phyloP scores from a whole-genome alignment of 2,797 vertebrate genomes.

The Neopelma chrysocephalum region DNA sequence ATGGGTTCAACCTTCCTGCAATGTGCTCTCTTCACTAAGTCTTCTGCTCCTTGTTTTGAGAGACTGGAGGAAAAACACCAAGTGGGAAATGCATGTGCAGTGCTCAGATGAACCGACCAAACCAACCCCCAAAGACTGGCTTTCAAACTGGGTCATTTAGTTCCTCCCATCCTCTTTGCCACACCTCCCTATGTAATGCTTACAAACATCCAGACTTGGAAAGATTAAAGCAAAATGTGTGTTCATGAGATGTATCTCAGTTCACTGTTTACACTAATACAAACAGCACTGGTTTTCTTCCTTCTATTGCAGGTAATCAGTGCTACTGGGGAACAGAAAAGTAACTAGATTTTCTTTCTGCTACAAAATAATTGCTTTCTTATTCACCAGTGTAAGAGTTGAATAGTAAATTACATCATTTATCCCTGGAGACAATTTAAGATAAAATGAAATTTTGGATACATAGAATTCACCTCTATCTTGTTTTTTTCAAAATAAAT shows the following conservation, averaged over 20 bases:
- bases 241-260: not conserved
- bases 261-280: not conserved
- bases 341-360: not conserved
- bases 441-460: not conserved
- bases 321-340: not conserved
- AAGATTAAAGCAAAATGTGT: conserved; percentile 2
- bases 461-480: not conserved
- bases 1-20: not conserved
- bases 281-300: not conserved
- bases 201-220: not conserved
- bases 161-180: not conserved
- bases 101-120: not conserved
- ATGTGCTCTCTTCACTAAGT: not conserved
- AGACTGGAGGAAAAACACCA: not conserved
- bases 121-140: not conserved
- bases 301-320: not conserved
- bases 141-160: not conserved
- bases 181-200: not conserved
- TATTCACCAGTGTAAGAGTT: not conserved
- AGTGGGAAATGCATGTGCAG: not conserved
- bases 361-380: not conserved
- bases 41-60: not conserved
- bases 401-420: not conserved
- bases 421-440: not conserved
- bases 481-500: not conserved